Evolutionary conservation across 2,888 invertebrate genomes (phyloP), one percentile per base, ranked within the genome.

Genomic region (Melipona beecheii): DNA sequence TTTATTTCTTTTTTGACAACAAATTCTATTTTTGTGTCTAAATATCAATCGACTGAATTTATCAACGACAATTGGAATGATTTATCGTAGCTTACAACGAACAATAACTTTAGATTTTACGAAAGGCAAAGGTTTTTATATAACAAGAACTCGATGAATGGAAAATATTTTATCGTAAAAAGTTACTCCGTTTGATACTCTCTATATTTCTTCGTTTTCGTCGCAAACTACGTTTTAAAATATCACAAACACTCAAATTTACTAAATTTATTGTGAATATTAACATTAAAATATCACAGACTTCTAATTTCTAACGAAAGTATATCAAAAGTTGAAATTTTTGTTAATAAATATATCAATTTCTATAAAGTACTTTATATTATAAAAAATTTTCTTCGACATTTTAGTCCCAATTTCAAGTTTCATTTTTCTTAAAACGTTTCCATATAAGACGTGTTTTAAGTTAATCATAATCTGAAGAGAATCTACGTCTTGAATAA

Each of bases 151-250:
- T 27, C 49, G 62, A 76, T 62, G 68, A 68, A 75, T 60, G 17
- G 52, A n/a, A 68, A 54, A 75, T 69, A 27, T 52, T 75, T 79
- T 52, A 31, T 27, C 52, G 60, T 62, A 60, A 62, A 69, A 79
- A 79, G 76, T 75, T 68, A 69, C 75, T 68, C 17, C 27, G 69
- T 24, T 19, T 58, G 31, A 24, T 17, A 5, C n/a, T 31, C n/a
- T 60, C n/a, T 15, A 49, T 60, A 52, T 68, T 31, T 69, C n/a
- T 56, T 17, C 17, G 49, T 58, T 49, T 21, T 3, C 2, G 21
- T 13, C 6, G 9, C 17, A 9, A 43, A n/a, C 19, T 17, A n/a
- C 3, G 49, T 4, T 4, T 31, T 36, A 6, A n/a, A 21, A 36
- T 15, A 36, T 19, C 15, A 21, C 17, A 15, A 21, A 15, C 21